These are phyloP conservation scores for Heloderma charlesbogerti DNA, from an alignment of 2,113 vertebrate genomes.

Conservation along the genomic window DNA sequence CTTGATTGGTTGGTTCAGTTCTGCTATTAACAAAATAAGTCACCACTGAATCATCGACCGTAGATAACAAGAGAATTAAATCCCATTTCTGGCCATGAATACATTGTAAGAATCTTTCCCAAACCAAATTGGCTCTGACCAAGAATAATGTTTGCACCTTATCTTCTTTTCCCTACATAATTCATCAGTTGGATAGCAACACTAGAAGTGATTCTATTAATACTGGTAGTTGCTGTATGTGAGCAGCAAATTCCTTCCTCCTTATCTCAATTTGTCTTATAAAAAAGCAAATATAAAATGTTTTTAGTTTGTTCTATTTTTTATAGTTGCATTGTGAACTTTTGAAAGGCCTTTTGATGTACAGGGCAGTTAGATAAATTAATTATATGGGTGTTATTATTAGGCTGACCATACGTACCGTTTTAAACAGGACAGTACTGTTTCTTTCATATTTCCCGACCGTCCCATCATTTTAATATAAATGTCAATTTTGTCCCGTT, in stretches of 20 bases:
- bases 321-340: not conserved
- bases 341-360: not conserved
- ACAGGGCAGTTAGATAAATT: not conserved
- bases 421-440: too few species aligned
- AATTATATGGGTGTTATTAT: too few species aligned
- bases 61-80: not conserved
- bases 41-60: not conserved
- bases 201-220: not conserved
- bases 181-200: not conserved
- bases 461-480: too few species aligned
- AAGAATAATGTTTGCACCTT: not conserved
- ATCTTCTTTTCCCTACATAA: not conserved
- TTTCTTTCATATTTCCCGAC: too few species aligned
- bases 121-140: not conserved
- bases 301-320: not conserved
- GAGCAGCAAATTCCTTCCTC: not conserved
- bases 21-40: not conserved
- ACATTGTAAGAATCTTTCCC: slow-evolving; percentile 10
- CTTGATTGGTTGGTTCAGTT: not conserved
- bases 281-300: not conserved
- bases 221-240: too few species aligned
- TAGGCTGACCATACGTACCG: too few species aligned
- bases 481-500: too few species aligned
- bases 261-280: not conserved
- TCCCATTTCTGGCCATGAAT: not conserved